phyloP scores from a whole-genome alignment of 2,888 invertebrate genomes.

The Pyrrhopygopsis socrates region DNA sequence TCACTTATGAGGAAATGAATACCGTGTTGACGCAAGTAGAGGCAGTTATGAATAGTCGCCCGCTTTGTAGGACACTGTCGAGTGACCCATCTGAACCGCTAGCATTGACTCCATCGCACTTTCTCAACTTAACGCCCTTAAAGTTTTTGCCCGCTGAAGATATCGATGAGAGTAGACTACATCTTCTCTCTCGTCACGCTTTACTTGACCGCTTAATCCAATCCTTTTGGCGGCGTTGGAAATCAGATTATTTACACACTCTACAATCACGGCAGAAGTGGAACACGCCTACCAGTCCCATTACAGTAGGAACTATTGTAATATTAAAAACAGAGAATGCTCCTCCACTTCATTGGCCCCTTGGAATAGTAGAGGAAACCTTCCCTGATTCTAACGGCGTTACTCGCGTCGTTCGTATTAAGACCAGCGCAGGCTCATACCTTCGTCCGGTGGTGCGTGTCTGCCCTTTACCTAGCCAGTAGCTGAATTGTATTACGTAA shows the following conservation, averaged over 20 bases:
- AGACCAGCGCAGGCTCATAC: conserved; percentile 41
- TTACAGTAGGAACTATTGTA: conserved; percentile 49
- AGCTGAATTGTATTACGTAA: too few relatives aligned
- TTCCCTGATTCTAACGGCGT: conserved; percentile 40
- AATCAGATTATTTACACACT: conserved; percentile 29
- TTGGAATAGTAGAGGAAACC: conserved; percentile 53
- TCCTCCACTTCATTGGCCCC: conserved; percentile 52
- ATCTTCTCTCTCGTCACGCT: conserved; percentile 3
- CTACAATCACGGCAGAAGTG: conserved; percentile 47
- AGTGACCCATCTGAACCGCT: conserved; percentile 17
- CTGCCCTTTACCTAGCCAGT: neutral
- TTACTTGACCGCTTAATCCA: conserved; percentile 28
- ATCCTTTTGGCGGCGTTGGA: conserved; percentile 55
- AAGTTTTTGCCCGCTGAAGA: conserved; percentile 40
- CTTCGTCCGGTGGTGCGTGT: conserved; percentile 27
- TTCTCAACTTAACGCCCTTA: conserved; percentile 57
- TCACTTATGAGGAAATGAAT: conserved; percentile 51
- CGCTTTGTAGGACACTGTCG: neutral
- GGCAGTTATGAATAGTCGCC: neutral
- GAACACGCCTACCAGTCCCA: neutral
- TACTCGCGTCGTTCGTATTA: conserved; percentile 34
- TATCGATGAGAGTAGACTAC: neutral
- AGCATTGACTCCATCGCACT: conserved; percentile 25
- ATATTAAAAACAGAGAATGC: conserved; percentile 45
- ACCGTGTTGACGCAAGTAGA: conserved; percentile 52